Evolutionary conservation across 2,113 vertebrate genomes (phyloP), one percentile per base, ranked within the genome.

Genomic region (Motacilla alba): DNA sequence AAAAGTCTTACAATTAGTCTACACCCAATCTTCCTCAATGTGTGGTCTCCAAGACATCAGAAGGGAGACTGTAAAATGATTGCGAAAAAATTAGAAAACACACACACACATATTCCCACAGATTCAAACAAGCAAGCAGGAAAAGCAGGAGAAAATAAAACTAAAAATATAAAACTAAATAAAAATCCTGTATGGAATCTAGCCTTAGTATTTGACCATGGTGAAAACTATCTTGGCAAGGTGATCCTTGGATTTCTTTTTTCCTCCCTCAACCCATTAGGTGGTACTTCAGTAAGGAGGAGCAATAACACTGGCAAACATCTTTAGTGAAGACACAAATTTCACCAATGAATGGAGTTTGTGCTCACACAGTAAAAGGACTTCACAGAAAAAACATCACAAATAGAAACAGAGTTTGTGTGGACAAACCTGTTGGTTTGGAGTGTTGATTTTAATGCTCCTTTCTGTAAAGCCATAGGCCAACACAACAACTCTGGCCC

Each of bases 1-100:
- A 37, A 41, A 84, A 88, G n/a, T 82, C 30, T 86, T 72, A 62
- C 49, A 68, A 76, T 72, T 76, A 37, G 33, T 84, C 47, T 91
- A 94, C 85, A 59, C 85, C 72, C 75, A 85, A 12, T 27, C 55
- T 63, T 93, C 79, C 92, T 83, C 63, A 67, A 50, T 94, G 92
- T 93, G 89, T 96, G 86, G 91, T 92, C 95, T 96, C 41, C 22
- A 70, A 92, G 53, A 93, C 85, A 89, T 74, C 77, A 93, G 82
- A 90, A 95, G 24, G 18, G 31, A 91, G 41, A 77, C 89, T 69
- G 49, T 18, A 33, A 92, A 89, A 83, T 78, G 69, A 67, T 83
- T 83, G 79, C 1, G 0, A 3, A 93, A 83, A 91, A 77, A 64
- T 8, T 5, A 3, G 20, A 53, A 59, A 35, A 22, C 33, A 37